These are phyloP conservation scores for Nomada fucata DNA, from an alignment of 2,888 invertebrate genomes.

Conservation along the genomic window DNA sequence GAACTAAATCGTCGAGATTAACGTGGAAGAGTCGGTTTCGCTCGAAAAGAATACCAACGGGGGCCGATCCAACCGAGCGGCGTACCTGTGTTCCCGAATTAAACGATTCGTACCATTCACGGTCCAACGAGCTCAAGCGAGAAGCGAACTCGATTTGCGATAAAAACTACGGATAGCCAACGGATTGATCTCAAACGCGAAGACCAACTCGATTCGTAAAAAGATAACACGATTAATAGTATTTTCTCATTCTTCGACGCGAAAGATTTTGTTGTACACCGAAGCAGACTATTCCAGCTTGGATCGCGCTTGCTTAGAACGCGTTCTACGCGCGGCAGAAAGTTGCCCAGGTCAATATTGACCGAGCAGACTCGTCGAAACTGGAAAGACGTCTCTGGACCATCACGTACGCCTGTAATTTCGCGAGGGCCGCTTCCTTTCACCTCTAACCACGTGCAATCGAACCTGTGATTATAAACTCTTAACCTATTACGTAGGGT, in stretches of 20 bases:
- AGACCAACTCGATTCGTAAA: background rate
- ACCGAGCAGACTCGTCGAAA: constrained; percentile 24
- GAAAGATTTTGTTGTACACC: background rate
- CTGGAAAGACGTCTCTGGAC: constrained; percentile 8
- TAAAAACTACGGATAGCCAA: background rate
- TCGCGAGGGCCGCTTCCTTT: constrained; percentile 58
- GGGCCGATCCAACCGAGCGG: too few species aligned
- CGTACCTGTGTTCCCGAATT: constrained; percentile 44
- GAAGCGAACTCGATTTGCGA: background rate
- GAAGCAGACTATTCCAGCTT: background rate
- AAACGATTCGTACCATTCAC: constrained; percentile 62
- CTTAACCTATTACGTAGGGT: constrained; percentile 79
- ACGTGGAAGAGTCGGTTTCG: constrained; percentile 23
- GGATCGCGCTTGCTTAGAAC: background rate
- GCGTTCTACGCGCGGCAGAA: background rate
- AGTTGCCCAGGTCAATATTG: background rate
- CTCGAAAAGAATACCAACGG: constrained; percentile 7
- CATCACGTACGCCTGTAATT: constrained; percentile 23
- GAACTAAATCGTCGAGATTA: constrained; percentile 7
- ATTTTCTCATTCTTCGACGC: background rate
- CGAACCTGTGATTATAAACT: constrained; percentile 69
- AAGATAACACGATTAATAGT: background rate
- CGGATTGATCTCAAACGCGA: background rate
- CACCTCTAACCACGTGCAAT: constrained; percentile 52
- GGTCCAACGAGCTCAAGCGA: constrained; percentile 9